Base-by-base conservation (phyloP, 2,888 invertebrate species). In the Oligia strigilis region DNA sequence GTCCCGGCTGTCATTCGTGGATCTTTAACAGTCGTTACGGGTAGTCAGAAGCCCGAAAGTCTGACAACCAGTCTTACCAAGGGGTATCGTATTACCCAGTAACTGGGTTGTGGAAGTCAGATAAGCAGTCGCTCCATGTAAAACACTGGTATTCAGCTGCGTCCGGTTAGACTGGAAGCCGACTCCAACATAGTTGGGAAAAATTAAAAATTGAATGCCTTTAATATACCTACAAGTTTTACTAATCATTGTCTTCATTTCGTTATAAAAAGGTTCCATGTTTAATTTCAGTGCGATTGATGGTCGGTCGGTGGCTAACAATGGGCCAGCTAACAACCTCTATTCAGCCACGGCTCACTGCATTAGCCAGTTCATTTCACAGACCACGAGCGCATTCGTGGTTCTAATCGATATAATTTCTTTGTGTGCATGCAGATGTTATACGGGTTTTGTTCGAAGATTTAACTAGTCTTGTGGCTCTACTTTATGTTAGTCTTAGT, bases 291-390 rank as follows among this genome's bases (percentile, higher is more conserved):
- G 29, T 43, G 40, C 70, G 55, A 75, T 83, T 49, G 66, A 80
- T 72, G 29, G 52, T 58, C 40, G 17, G 49, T 11, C 43, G 71
- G 60, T 70, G 65, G 46, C n/a, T 62, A 79, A 79, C 75, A 87
- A 84, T 79, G 65, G 43, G n/a, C 55, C 55, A 73, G 17, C 36
- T 40, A n/a, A 55, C 46, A 29, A 43, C 36, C 43, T 80, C 49
- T 71, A 67, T 84, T 87, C 85, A 75, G 85, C 77, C 83, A 85
- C 86, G 77, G 89, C 81, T 90, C 87, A 87, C 72, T 85, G 89
- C 85, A 88, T 87, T 83, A 77, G 77, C 72, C 83, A 78, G 85
- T 86, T 89, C 87, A 89, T 88, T 89, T 87, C 88, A 89, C 90
- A 69, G 58, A 40, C 23, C 60, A 72, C 77, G 40, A 55, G 40